phyloP scores from a whole-genome alignment of 2,113 vertebrate genomes.

The Oplegnathus fasciatus region DNA sequence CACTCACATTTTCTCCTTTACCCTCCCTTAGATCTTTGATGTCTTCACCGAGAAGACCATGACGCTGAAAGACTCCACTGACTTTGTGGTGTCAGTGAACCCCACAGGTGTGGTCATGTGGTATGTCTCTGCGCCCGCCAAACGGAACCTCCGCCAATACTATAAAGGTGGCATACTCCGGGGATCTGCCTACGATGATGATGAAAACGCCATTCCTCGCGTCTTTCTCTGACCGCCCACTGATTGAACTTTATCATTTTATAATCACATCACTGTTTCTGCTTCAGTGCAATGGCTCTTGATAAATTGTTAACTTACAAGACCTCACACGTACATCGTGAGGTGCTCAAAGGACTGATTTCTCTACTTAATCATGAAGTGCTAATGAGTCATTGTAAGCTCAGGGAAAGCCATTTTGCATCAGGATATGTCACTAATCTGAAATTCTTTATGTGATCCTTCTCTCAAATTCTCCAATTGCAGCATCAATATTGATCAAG shows the following conservation, averaged over 20 bases:
- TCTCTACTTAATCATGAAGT: not conserved
- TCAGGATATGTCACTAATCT: not conserved
- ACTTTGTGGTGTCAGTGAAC: conserved; percentile 90
- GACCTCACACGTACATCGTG: not conserved
- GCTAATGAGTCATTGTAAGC: not conserved
- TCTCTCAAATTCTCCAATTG: not conserved
- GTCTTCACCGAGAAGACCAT: conserved; percentile 81
- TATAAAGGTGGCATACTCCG: not conserved
- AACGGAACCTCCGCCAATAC: conserved; percentile 18
- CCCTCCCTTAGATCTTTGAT: conserved; percentile 79
- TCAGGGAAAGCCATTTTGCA: conserved; percentile 22
- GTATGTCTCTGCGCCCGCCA: conserved; percentile 85
- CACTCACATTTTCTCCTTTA: not conserved
- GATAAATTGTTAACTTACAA: not conserved
- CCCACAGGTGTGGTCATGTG: conserved; percentile 96
- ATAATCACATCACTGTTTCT: fast-evolving
- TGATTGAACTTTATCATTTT: not conserved
- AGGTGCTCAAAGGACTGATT: not conserved
- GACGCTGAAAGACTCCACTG: conserved; percentile 78
- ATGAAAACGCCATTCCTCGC: conserved; percentile 44
- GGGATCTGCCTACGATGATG: not conserved
- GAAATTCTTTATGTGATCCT: not conserved
- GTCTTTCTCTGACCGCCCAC: conserved; percentile 52
- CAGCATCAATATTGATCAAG: not conserved
- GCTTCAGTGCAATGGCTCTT: not conserved